Evolutionary conservation across 1,140 invertebrate species (phyloP), one percentile per base, ranked within the genome.

Genomic region (Chrysoperla carnea): DNA sequence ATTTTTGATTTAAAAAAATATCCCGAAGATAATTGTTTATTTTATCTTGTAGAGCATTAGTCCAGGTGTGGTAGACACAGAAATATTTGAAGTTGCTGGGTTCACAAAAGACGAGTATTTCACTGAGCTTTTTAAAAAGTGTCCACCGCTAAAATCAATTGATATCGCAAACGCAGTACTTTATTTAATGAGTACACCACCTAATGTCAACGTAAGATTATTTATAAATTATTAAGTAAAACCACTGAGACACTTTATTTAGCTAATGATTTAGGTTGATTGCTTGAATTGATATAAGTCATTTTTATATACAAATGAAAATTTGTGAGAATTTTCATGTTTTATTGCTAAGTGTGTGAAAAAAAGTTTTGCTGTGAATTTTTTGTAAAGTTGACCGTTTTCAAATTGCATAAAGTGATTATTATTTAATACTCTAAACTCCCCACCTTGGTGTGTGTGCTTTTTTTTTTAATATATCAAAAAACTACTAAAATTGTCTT

Each of bases 141-240:
- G 17, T 23, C 2, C 17, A 5, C 2, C 17, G 2, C 5, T 23
- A 23, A 23, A 23, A 23, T 2, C 17, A 23, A 60, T 2, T 31
- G 63, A 69, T 38, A 45, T 70, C 36, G 60, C 64, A 3, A 57
- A 59, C 37, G 58, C 56, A 3, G 38, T 67, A n/a, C 48, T 67
- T 7, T 63, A 67, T 46, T 59, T 57, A 6, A 47, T 70, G 15
- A 50, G 57, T 40, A 60, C 58, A 8, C 55, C 61, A 36, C 50
- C 59, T 0, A 53, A 62, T 48, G 61, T 69, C 33, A 54, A 64
- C 48, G 63, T 68, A 23, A 23, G 17, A 23, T 23, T 23, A 23
- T 23, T 23, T n/a, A n/a, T n/a, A n/a, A n/a, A n/a, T n/a, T n/a
- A n/a, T n/a, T n/a, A n/a, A n/a, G n/a, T n/a, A n/a, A n/a, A n/a